phyloP scores from a whole-genome alignment of 2,888 invertebrate genomes.

The Metopia argyrocephala region DNA sequence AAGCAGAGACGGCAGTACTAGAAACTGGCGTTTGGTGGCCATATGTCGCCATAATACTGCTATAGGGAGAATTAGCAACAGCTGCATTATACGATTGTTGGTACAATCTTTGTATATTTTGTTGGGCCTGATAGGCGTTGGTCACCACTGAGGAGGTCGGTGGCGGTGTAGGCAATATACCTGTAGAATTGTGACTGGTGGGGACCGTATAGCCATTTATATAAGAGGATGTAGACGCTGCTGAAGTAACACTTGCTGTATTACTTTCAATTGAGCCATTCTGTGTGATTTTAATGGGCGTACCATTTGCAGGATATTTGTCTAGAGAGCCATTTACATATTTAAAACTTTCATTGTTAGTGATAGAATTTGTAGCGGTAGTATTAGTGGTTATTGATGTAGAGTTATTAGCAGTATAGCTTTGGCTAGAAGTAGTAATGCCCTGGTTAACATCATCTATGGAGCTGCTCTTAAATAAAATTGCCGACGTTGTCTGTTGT shows the following conservation, averaged over 20 bases:
- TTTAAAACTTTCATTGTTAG: constrained; percentile 30
- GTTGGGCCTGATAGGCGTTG: constrained; percentile 67
- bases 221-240: constrained; percentile 5
- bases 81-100: constrained; percentile 67
- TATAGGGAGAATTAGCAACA: constrained; percentile 61
- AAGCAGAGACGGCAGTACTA: constrained; percentile 52
- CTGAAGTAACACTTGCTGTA: background rate
- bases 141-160: constrained; percentile 63
- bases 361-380: constrained; percentile 30
- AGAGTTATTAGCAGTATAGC: background rate
- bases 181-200: constrained; percentile 19
- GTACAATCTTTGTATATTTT: constrained; percentile 69
- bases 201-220: constrained; percentile 47
- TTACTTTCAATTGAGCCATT: background rate
- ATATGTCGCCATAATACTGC: constrained; percentile 49
- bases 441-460: constrained; percentile 50
- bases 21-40: constrained; percentile 59
- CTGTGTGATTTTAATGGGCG: background rate
- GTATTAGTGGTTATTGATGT: background rate
- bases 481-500: background rate
- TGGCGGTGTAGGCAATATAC: constrained; percentile 49
- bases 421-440: constrained; percentile 44
- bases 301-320: constrained; percentile 29
- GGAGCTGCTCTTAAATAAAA: background rate
- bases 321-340: constrained; percentile 1